Conservation (phyloP, 2,113 vertebrate species). For the Diphyllodes magnificus region DNA sequence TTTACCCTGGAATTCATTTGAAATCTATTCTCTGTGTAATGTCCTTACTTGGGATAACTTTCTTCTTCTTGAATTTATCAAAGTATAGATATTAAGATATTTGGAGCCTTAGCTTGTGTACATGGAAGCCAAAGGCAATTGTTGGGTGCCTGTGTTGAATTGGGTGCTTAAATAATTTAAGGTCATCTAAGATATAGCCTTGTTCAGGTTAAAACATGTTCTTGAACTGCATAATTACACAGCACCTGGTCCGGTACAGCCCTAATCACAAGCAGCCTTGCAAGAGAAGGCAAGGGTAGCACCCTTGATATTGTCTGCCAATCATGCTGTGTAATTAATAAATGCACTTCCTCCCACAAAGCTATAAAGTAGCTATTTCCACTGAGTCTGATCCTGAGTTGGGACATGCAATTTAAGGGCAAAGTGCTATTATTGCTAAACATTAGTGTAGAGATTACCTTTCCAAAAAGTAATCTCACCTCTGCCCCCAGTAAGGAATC, state of each 20-base stretch:
- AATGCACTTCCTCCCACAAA: background rate
- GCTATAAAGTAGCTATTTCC: background rate
- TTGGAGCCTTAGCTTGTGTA: background rate
- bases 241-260: background rate
- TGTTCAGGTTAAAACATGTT: background rate
- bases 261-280: background rate
- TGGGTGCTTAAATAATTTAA: background rate
- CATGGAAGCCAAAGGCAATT: background rate
- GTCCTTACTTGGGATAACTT: background rate
- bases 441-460: background rate
- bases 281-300: background rate
- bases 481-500: background rate
- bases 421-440: background rate
- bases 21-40: background rate
- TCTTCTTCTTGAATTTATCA: background rate
- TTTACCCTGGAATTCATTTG: background rate
- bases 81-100: background rate
- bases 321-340: background rate
- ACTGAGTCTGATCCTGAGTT: background rate
- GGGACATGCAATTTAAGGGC: background rate
- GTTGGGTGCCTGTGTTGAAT: background rate
- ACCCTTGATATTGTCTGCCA: background rate
- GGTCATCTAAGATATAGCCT: background rate
- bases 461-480: background rate
- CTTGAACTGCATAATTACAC: background rate